Evolutionary conservation across 2,888 invertebrate species (phyloP), one percentile per base, ranked within the genome.

Genomic region (Cryptus viduatorius): DNA sequence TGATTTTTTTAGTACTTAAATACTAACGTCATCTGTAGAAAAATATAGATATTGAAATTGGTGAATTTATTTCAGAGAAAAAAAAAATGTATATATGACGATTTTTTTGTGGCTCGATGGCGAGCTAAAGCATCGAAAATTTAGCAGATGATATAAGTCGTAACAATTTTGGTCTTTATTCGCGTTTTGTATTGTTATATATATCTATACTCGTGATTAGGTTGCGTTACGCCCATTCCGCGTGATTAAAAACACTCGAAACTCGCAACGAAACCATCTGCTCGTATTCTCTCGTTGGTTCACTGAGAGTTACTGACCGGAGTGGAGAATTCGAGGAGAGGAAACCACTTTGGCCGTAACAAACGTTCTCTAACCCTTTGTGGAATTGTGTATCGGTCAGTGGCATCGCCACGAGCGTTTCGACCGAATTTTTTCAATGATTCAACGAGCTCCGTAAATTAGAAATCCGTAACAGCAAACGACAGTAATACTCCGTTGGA

Each of bases 221-320:
- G 8, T 12, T 14, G 48, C 12, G 48, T 71, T 72, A 83, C 85
- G 85, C 85, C 85, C 83, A 72, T 85, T 83, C 14, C 85, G 53
- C 79, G 84, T 82, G 82, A 82, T 84, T 82, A 79, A 79, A 84
- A 86, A 82, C 86, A 75, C 84, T 73, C 80, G 67, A 12, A 65
- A 67, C 42, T 8, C 19, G 16, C 10, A 44, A 44, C 24, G 46
- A 67, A 24, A 44, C 16, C 0, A 37, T 44, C 46, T 3, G 67
- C 67, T 24, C n/a, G 44, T 46, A 44, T 67, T 16, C 19, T 19
- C 67, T 46, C 12, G 24, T 31, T 67, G 67, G 1, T 48, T 46
- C 19, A 12, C 10, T 3, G 24, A 4, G 48, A 67, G 67, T 24
- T 24, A 24, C 10, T 8, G 44, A 14, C 16, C 44, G 44, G 16